A percentile compares a stretch with the other conserved stretches of the same genome.
phyloP scores from a whole-genome alignment of 2,888 invertebrate genomes.

The Eremobia ochroleuca region DNA sequence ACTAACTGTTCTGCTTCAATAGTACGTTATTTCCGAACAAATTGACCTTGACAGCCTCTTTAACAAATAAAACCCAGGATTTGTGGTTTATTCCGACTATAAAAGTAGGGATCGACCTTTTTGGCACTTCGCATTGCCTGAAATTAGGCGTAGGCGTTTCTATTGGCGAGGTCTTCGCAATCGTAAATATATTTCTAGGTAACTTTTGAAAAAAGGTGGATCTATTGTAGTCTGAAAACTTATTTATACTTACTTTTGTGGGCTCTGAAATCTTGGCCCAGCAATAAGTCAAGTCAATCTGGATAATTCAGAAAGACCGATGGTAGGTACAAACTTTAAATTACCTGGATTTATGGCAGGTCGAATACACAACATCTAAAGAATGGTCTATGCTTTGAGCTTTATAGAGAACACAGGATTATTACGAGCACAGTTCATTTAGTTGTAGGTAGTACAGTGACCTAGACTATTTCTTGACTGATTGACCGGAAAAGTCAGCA shows the following conservation, averaged over 20 bases:
- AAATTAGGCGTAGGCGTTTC: slow-evolving; percentile 24
- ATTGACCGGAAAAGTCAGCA: no score
- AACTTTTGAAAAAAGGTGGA: slow-evolving; percentile 21
- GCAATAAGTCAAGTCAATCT: slow-evolving; percentile 21
- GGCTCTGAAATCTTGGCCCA: slow-evolving; percentile 12
- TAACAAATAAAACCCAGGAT: slow-evolving; percentile 34
- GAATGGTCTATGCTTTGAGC: background rate
- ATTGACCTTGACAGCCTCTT: slow-evolving; percentile 19
- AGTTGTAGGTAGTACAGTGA: background rate
- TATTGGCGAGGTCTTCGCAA: slow-evolving; percentile 20
- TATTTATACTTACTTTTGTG: slow-evolving; percentile 28
- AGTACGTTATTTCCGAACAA: slow-evolving; percentile 25
- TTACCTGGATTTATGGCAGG: slow-evolving; percentile 14
- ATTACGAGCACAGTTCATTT: background rate
- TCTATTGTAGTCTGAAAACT: slow-evolving; percentile 28
- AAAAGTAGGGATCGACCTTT: slow-evolving; percentile 43
- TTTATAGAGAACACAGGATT: background rate
- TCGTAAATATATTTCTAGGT: slow-evolving; percentile 30
- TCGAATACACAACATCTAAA: background rate
- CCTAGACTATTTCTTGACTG: background rate
- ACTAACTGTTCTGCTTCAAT: slow-evolving; percentile 12
- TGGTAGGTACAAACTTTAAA: slow-evolving; percentile 16
- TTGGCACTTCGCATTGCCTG: slow-evolving; percentile 24
- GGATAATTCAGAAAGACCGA: slow-evolving; percentile 23
- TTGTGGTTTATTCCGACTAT: slow-evolving; percentile 35